Base-by-base conservation (phyloP, 2,888 invertebrate genomes). In the Pristionchus entomophagus region DNA sequence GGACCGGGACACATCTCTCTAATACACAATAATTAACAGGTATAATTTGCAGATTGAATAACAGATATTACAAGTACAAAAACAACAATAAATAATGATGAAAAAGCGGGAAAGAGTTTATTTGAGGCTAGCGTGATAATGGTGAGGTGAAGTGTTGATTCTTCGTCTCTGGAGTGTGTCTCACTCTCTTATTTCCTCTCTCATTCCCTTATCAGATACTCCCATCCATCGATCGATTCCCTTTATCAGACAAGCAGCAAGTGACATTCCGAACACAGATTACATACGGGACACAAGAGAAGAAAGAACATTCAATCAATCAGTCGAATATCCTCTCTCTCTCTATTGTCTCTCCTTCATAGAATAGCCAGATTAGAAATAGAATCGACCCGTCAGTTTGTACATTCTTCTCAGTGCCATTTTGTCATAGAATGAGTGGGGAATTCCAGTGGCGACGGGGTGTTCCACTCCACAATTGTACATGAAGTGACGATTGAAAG, bases 401-500 rank as follows among this genome's bases (percentile, higher is more conserved):
- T 93, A 93, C 84, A 93, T 87, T 69, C 91, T 83, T 77, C 91
- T 88, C 35, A 89, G 65, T 22, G 89, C 88, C 77, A 87, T 85
- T 86, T 89, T 91, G 65, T 91, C 90, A 87, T 90, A 90, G 87
- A 88, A 88, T 49, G 88, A 81, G 87, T 86, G 85, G 56, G 91
- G 90, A 49, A 88, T 83, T 49, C 87, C 91, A 8, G 90, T 87
- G 56, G 91, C 89, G 2, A 87, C 87, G 10, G 91, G 69, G 19
- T 89, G 87, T 73, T 86, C 82, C 32, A 89, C 89, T 84, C 91
- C 82, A 41, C 89, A 89, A 62, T 89, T 88, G 73, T 90, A 90
- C 91, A 93, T 92, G 81, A 91, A 91, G 87, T 92, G 90, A 17
- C 93, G 89, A 87, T 93, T 93, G 90, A 93, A 92, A 14, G 91